Conservation (phyloP, 2,888 invertebrate genomes). For the Iselma pallidipennis region DNA sequence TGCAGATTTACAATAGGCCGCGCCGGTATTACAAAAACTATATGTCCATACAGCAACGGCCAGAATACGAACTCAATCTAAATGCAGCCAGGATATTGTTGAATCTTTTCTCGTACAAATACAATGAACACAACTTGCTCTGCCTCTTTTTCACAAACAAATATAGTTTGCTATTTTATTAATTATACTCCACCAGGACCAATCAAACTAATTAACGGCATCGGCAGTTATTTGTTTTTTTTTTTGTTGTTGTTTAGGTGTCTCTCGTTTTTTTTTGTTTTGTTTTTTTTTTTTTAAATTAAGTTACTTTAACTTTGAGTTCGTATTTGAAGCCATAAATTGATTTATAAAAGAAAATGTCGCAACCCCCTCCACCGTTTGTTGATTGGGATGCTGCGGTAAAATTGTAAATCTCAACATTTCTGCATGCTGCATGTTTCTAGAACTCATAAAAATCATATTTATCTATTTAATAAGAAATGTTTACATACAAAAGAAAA, state of each 20-base stretch:
- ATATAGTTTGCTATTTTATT: neutral
- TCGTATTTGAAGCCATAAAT: conserved; percentile 22
- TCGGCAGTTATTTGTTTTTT: neutral
- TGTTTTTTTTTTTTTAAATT: no score
- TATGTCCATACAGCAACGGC: conserved; percentile 11
- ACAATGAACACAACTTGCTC: conserved; percentile 8
- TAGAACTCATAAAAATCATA: neutral
- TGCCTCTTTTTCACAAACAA: neutral
- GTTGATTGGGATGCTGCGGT: conserved; percentile 47
- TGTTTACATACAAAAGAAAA: no score
- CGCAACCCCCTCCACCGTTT: conserved; percentile 49
- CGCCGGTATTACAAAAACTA: conserved; percentile 2
- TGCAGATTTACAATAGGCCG: conserved; percentile 36
- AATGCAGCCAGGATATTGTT: neutral
- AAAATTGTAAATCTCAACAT: conserved; percentile 47
- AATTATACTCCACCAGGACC: neutral
- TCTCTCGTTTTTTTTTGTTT: neutral
- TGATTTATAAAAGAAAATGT: conserved; percentile 15
- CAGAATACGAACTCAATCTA: conserved; percentile 28
- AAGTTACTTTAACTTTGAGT: conserved; percentile 7
- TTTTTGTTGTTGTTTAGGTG: neutral
- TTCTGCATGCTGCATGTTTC: conserved; percentile 26
- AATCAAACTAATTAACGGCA: neutral
- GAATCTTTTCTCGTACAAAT: neutral
- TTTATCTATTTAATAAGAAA: no score